These are phyloP conservation scores for Ferdinandea cuprea DNA, from an alignment of 2,888 invertebrate genomes.

Conservation along the genomic window DNA sequence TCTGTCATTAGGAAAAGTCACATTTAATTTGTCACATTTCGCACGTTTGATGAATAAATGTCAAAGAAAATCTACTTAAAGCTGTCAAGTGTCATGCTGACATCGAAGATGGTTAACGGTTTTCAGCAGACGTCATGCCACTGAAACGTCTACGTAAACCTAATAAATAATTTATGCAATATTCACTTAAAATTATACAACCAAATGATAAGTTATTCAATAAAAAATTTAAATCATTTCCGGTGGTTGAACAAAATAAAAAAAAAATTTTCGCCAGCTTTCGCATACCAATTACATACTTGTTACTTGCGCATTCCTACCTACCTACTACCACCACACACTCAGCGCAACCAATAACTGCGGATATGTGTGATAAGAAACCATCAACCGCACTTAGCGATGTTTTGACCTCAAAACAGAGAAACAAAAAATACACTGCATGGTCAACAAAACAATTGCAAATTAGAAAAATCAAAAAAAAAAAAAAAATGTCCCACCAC, in stretches of 20 bases:
- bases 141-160: constrained; percentile 8
- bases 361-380: constrained; percentile 14
- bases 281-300: constrained; percentile 33
- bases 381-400: neutral
- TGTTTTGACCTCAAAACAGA: constrained; percentile 48
- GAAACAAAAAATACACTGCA: neutral
- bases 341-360: constrained; percentile 12
- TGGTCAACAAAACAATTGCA: constrained; percentile 41
- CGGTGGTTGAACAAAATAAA: constrained; percentile 26
- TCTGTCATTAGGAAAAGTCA: neutral
- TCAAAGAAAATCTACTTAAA: neutral
- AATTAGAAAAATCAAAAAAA: constrained; percentile 14
- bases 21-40: neutral
- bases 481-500: neutral
- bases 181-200: constrained; percentile 8
- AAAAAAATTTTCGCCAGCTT: constrained; percentile 45
- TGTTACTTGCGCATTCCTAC: no score
- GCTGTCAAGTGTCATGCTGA: constrained; percentile 5
- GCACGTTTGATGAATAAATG: neutral
- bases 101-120: constrained; percentile 23
- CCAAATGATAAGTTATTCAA: constrained; percentile 31
- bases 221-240: constrained; percentile 49
- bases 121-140: neutral
- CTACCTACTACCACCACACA: constrained; percentile 4
- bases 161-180: constrained; percentile 39